These are phyloP conservation scores for Alethe diademata DNA, from an alignment of 2,113 vertebrate genomes.

Conservation along the genomic window DNA sequence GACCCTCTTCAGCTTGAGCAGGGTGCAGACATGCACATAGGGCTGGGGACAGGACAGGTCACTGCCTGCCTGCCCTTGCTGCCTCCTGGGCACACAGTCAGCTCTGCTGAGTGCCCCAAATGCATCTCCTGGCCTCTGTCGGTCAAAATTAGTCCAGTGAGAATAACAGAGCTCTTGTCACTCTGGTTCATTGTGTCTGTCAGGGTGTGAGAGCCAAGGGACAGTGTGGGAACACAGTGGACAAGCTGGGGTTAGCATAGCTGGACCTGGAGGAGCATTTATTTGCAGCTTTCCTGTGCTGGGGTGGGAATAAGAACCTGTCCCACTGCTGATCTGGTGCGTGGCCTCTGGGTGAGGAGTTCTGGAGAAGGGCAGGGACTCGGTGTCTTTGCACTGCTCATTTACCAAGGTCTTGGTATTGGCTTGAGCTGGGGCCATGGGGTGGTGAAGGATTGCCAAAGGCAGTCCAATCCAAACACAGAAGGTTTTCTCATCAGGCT, in stretches of 20 bases:
- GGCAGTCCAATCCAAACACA: neutral
- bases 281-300: neutral
- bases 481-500: neutral
- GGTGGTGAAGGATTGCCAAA: neutral
- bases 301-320: neutral
- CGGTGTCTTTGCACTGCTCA: neutral
- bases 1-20: neutral
- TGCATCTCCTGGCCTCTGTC: neutral
- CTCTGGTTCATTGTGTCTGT: neutral
- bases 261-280: neutral
- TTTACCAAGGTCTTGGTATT: neutral
- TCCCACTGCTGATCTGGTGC: neutral
- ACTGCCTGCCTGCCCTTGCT: neutral
- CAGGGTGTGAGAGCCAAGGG: neutral
- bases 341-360: neutral
- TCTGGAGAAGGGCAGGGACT: neutral
- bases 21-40: neutral
- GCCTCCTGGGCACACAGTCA: neutral
- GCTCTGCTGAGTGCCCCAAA: neutral
- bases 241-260: neutral
- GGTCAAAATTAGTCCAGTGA: neutral
- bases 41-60: neutral
- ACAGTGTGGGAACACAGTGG: too few species aligned
- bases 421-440: accelerated
- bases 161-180: neutral